Evolutionary conservation across 1,140 invertebrate species (phyloP), one percentile per base, ranked within the genome.

Genomic region (Trichonephila clavipes): DNA sequence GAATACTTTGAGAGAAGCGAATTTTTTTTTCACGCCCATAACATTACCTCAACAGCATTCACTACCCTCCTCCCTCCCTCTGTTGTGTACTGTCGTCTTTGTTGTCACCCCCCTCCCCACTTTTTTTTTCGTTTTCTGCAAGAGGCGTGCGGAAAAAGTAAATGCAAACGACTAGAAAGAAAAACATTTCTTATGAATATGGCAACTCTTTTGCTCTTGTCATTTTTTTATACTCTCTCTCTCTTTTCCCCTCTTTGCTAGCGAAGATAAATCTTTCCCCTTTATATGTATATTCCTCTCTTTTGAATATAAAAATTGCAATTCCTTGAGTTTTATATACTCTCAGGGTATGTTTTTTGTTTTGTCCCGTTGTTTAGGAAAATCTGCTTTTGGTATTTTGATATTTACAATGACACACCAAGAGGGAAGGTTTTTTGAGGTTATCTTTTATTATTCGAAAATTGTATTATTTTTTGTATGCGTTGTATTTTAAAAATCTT

Each of bases 371-470:
- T 69, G 28, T 51, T 44, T 64, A 69, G 12, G 66, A 81, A 72
- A 92, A 87, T 92, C 90, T 92, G 44, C 62, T 92, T 87, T 83
- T 61, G 62, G 64, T 86, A 92, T 87, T 92, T 92, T 92, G 83
- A 92, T 82, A 82, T 92, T 92, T 87, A 92, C 90, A 92, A 87
- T 92, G 90, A 92, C 90, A 92, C 87, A 92, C 44, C 62, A 34
- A 59, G 21, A 2, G 8, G 19, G 18, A 18, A 18, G 34, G 72
- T 85, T 85, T 18, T 85, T 85, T 85, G 51, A 85, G 24, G 21
- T 21, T 85, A 44, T 85, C 34, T 77, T 21, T 77, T 77, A 28
- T 28, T 40, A 59, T 61, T 28, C 59, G 24, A 24, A 59, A 19
- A 21, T 83, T 83, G 3, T 34, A 19, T 19, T 64, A 40, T 89